These are phyloP conservation scores for Melanostoma scalare DNA, from an alignment of 2,888 invertebrate species.

Conservation along the genomic window DNA sequence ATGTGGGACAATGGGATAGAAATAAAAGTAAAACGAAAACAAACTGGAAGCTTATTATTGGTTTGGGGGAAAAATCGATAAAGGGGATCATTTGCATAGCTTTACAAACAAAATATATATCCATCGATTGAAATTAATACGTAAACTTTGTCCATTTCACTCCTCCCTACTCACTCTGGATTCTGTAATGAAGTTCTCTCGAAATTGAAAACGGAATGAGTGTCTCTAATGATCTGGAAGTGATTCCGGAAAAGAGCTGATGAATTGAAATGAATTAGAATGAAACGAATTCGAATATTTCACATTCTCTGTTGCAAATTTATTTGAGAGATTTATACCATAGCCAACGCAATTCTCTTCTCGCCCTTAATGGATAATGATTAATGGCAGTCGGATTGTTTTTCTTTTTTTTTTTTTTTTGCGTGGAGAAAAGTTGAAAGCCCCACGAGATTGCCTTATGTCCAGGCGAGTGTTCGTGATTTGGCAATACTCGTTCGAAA, in stretches of 20 bases:
- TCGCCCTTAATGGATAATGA: not conserved
- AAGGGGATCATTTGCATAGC: not conserved
- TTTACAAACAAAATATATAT: not conserved
- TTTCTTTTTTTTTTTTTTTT: too few species aligned
- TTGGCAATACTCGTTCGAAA: too few species aligned
- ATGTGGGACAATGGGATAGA: too few species aligned
- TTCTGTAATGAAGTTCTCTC: constrained; percentile 30
- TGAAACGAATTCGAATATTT: constrained; percentile 36
- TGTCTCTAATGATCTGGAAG: constrained; percentile 53
- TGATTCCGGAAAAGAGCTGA: constrained; percentile 50
- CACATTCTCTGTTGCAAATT: constrained; percentile 32
- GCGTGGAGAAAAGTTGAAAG: too few species aligned
- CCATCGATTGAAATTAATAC: not conserved
- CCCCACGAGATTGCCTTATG: too few species aligned
- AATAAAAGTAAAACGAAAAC: too few species aligned
- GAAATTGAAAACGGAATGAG: constrained; percentile 24
- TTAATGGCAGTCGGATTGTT: not conserved
- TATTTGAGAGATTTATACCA: constrained; percentile 33
- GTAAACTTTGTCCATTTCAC: not conserved
- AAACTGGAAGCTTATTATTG: too few species aligned
- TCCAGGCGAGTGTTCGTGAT: too few species aligned
- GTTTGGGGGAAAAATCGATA: not conserved
- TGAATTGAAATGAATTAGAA: constrained; percentile 46
- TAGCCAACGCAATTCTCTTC: not conserved
- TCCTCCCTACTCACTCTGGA: not conserved